Base-by-base conservation (phyloP, 2,888 invertebrate species). In the Achlya flavicornis region DNA sequence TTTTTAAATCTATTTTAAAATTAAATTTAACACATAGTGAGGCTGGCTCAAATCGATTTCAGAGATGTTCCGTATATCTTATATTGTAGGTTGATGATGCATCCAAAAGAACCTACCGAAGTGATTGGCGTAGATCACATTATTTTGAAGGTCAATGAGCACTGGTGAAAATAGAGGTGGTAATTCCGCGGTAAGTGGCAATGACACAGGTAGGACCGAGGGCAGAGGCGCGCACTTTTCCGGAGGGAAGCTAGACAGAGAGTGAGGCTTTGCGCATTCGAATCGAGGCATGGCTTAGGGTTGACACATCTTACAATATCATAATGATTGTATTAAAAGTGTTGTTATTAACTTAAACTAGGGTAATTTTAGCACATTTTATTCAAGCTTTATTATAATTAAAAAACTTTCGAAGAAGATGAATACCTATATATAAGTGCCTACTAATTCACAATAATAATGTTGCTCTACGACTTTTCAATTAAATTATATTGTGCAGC, bases 191-290 rank as follows among this genome's bases (percentile, higher is more conserved):
- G 66, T 62, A 33, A 66, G 64, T 61, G 64, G 62, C 61, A 72
- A 32, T 63, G 61, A 65, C 63, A 43, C 61, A 64, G 67, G 64
- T 65, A 68, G 70, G 67, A 64, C 70, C 68, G 46, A 71, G 65
- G 67, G 64, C 67, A 70, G 73, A 72, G 71, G 69, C 69, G 75
- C 76, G 79, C 73, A 79, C 80, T 76, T 76, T 53, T 74, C 80
- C 73, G 78, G 75, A 78, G 83, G 85, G 80, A 85, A 81, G 90
- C 84, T 83, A 76, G 80, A 71, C 74, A 77, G 80, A 84, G 85
- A 92, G 84, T 90, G 93, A 90, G 88, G 84, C 76, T 84, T 77
- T 84, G 89, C 92, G 92, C 90, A 91, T 77, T 84, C 80, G 81
- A 79, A 74, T 67, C 76, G 75, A 79, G 79, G 77, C 77, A 68